These are phyloP conservation scores for Steinernema carpocapsae DNA, from an alignment of 2,888 invertebrate species.

Conservation along the genomic window DNA sequence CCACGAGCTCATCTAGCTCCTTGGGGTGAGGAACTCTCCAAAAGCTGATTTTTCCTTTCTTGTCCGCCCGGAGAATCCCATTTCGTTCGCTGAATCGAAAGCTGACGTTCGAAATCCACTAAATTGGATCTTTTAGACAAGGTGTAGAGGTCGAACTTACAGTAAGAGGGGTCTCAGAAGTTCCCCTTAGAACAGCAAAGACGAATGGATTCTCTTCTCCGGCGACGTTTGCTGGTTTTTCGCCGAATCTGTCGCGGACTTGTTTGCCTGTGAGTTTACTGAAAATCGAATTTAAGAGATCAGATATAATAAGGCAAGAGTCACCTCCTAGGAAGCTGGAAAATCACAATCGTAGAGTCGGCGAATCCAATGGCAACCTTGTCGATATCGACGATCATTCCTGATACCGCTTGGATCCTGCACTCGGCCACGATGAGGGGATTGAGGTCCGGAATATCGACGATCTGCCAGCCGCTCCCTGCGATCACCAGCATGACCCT, in stretches of 20 bases:
- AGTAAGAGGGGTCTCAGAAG: constrained; percentile 27
- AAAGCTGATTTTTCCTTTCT: background rate
- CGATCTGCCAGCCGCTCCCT: constrained; percentile 92
- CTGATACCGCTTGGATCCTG: constrained; percentile 51
- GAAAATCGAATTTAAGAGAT: constrained; percentile 43
- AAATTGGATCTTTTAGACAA: constrained; percentile 23
- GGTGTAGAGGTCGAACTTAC: constrained; percentile 35
- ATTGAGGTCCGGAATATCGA: constrained; percentile 76
- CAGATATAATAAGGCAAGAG: constrained; percentile 2
- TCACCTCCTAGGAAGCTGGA: constrained; percentile 92
- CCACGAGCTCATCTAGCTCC: constrained; percentile 4
- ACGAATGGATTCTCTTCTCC: constrained; percentile 58
- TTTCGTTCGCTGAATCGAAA: constrained; percentile 35
- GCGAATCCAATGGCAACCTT: constrained; percentile 92
- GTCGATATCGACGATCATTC: constrained; percentile 67
- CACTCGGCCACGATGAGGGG: constrained; percentile 53
- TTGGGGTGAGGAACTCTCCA: background rate
- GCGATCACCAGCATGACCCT: constrained; percentile 94
- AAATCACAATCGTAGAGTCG: constrained; percentile 92
- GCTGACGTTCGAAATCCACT: constrained; percentile 49
- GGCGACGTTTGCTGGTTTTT: constrained; percentile 50
- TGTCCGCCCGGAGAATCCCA: constrained; percentile 9
- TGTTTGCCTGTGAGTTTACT: constrained; percentile 74
- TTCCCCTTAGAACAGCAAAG: constrained; percentile 58
- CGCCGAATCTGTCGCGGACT: constrained; percentile 49